Evolutionary conservation across 2,113 vertebrate genomes (phyloP).

Genomic region (Pollachius pollachius): DNA sequence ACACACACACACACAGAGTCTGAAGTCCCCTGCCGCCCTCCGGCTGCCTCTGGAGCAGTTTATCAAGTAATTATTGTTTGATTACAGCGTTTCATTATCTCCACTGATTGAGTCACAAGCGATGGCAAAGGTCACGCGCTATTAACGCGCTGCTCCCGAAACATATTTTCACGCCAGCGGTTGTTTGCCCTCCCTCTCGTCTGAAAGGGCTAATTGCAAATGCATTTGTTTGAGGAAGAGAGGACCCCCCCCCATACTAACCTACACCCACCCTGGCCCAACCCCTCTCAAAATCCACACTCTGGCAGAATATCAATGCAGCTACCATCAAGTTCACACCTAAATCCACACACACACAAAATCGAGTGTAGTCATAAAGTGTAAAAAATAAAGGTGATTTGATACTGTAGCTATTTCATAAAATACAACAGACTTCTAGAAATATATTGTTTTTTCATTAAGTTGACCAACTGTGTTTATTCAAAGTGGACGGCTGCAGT

Average conservation of each 20-base stretch:
- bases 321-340: slow-evolving; percentile 10
- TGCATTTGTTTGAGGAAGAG: slow-evolving; percentile 78
- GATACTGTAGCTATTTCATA: no score
- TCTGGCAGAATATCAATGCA: slow-evolving; percentile 56
- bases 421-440: neutral
- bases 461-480: neutral
- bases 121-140: slow-evolving; percentile 77
- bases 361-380: neutral
- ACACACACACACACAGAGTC: slow-evolving; percentile 27
- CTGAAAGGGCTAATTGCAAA: slow-evolving; percentile 79
- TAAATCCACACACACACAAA: slow-evolving; percentile 6
- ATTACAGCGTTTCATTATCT: slow-evolving; percentile 83
- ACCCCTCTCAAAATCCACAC: slow-evolving; percentile 19
- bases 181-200: slow-evolving; percentile 71
- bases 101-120: slow-evolving; percentile 79
- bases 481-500: neutral
- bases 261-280: slow-evolving; percentile 37
- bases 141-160: slow-evolving; percentile 71
- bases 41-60: slow-evolving; percentile 72
- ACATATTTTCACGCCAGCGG: slow-evolving; percentile 67
- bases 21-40: slow-evolving; percentile 51
- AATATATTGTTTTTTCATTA: neutral
- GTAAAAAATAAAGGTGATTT: neutral
- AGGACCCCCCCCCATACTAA: slow-evolving; percentile 35
- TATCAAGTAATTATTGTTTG: slow-evolving; percentile 85